These are phyloP conservation scores for Urosaurus nigricauda DNA, from an alignment of 2,797 vertebrate species.

Conservation along the genomic window DNA sequence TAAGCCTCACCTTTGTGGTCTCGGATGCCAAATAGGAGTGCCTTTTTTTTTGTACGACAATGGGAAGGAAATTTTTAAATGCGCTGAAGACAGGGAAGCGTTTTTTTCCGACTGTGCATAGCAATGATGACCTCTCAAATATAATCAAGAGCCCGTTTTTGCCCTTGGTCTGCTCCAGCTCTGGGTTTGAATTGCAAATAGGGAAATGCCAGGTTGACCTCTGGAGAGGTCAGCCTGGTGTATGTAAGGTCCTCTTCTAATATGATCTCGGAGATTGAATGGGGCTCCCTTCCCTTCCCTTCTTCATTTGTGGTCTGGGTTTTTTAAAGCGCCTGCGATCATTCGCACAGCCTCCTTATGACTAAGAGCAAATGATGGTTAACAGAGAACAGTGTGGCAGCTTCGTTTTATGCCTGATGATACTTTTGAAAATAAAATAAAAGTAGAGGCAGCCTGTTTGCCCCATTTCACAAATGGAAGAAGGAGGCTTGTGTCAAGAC, in stretches of 20 bases:
- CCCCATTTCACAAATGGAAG: slow-evolving; percentile 63
- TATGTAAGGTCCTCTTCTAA: slow-evolving; percentile 82
- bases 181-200: slow-evolving; percentile 86
- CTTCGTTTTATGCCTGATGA: slow-evolving; percentile 73
- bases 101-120: slow-evolving; percentile 79
- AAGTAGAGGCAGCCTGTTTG: slow-evolving; percentile 64
- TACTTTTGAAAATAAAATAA: not conserved
- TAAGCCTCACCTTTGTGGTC: slow-evolving; percentile 72
- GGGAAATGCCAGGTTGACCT: slow-evolving; percentile 77
- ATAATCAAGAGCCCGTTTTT: slow-evolving; percentile 82
- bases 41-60: slow-evolving; percentile 67
- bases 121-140: slow-evolving; percentile 81
- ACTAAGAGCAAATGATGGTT: slow-evolving; percentile 80
- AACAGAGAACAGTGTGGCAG: slow-evolving; percentile 67
- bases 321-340: slow-evolving; percentile 69
- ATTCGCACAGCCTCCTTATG: slow-evolving; percentile 51
- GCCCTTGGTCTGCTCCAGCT: slow-evolving; percentile 78
- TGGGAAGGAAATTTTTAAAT: slow-evolving; percentile 77
- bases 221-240: slow-evolving; percentile 78
- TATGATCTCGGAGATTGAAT: slow-evolving; percentile 77
- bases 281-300: slow-evolving; percentile 77
- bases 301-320: slow-evolving; percentile 79
- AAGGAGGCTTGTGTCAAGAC: slow-evolving; percentile 63
- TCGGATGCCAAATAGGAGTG: slow-evolving; percentile 71
- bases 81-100: slow-evolving; percentile 74